phyloP scores from a whole-genome alignment of 2,113 vertebrate species.

The Nyctereutes procyonoides region DNA sequence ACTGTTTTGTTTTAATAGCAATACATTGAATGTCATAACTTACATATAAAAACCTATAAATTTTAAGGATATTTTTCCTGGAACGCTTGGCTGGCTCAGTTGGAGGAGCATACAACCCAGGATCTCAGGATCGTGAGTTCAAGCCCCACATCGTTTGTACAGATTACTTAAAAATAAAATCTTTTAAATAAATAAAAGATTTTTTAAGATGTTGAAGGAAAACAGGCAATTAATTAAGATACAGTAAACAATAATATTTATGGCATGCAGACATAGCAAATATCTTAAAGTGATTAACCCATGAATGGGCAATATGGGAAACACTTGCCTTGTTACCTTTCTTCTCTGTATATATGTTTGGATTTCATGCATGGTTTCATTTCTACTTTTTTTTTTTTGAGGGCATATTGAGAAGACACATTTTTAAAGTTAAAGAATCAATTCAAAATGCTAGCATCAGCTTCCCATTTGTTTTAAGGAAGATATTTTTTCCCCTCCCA shows the following conservation, averaged over 20 bases:
- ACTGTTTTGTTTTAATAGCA: slow-evolving; percentile 12
- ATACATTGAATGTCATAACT: not conserved
- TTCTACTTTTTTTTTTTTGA: not conserved
- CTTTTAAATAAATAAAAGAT: not conserved
- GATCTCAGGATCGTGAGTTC: not conserved
- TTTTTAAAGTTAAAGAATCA: slow-evolving; percentile 45
- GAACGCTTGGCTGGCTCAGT: not conserved
- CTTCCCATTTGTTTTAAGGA: not conserved
- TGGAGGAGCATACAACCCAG: not conserved
- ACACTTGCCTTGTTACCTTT: not conserved
- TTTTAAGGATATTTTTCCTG: not conserved
- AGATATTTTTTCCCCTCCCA: not conserved
- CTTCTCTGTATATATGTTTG: not conserved
- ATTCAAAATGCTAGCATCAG: not conserved
- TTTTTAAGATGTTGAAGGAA: not conserved
- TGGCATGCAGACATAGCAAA: not conserved
- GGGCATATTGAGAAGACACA: not conserved
- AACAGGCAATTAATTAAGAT: not conserved
- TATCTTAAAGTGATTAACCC: not conserved
- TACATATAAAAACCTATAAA: not conserved
- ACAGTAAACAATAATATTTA: not conserved
- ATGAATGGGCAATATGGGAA: not conserved
- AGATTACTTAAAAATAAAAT: not conserved
- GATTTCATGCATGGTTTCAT: not conserved
- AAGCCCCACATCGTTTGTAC: not conserved